Base-by-base conservation (phyloP, 2,113 vertebrate genomes). In the Oceanites oceanicus region DNA sequence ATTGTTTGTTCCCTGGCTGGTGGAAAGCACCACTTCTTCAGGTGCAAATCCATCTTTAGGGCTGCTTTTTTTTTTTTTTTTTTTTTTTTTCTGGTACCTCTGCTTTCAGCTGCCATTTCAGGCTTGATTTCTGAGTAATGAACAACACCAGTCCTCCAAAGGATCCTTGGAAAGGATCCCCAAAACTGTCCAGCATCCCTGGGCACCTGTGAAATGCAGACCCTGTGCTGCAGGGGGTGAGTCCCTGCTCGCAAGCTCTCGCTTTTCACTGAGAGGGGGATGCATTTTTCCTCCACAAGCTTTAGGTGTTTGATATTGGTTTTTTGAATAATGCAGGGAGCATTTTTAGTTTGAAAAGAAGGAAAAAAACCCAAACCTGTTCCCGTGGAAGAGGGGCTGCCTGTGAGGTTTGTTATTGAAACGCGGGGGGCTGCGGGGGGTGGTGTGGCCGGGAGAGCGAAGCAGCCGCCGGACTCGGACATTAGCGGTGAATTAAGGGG, bases 311-410 rank as follows among this genome's bases (percentile, higher is more conserved):
- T 74, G 68, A 80, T 62, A 45, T 27, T 20, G 58, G 7, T 13
- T 50, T 91, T 90, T 86, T 90, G 34, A 72, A 45, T 90, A 63
- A 70, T 83, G 36, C 44, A 61, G 42, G 30, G 67, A 80, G 50
- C 92, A 83, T 90, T 94, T 95, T 95, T 86, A 94, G 53, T 72
- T 65, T 82, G 40, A 90, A 79, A 92, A 97, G 47, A 75, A 87
- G 38, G 3, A 56, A 19, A 50, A 52, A 36, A 76, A 56, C 11
- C 15, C 4, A 0, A 27, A 34, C 32, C 45, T 66, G 55, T 88
- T 95, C 23, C 66, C 13, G 65, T 55, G 76, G 53, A 36, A 62
- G 85, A 53, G 50, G 63, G 47, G n/a, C 82, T 90, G 86, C 55
- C 72, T 83, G 5, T 52, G 66, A 49, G 74, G 38, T 94, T 76